A percentile compares a stretch with the other conserved stretches of the same genome.
Evolutionary conservation across 2,113 vertebrate species (phyloP).

Genomic region (Poicephalus meyeri): DNA sequence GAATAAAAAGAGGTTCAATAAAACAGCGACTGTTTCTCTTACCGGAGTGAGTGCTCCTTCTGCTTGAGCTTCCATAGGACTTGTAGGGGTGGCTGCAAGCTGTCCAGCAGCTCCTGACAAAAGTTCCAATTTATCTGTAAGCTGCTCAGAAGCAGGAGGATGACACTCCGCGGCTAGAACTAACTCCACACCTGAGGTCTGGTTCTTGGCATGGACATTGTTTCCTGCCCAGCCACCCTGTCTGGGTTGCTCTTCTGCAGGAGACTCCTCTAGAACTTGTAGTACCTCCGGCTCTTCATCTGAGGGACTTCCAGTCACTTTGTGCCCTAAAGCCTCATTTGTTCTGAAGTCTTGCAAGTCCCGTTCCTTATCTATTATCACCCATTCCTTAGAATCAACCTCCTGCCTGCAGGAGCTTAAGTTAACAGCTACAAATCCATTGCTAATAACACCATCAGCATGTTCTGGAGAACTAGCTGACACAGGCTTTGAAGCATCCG

Average conservation of each 20-base stretch:
- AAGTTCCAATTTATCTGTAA: conserved; percentile 84
- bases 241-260: conserved; percentile 76
- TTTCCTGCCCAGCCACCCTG: conserved; percentile 64
- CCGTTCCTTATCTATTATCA: conserved; percentile 91
- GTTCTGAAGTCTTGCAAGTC: conserved; percentile 82
- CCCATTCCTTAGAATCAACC: conserved; percentile 94
- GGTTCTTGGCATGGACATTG: conserved; percentile 47
- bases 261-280: conserved; percentile 79
- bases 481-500: conserved; percentile 82
- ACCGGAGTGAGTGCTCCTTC: conserved; percentile 93
- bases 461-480: conserved; percentile 88
- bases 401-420: conserved; percentile 92
- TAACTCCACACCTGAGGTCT: conserved; percentile 61
- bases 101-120: conserved; percentile 77
- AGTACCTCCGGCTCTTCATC: conserved; percentile 92
- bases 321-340: conserved; percentile 82
- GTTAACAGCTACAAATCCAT: conserved; percentile 93
- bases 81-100: conserved; percentile 86
- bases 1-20: not conserved
- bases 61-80: conserved; percentile 90
- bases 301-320: conserved; percentile 86
- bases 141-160: conserved; percentile 69
- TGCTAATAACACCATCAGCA: conserved; percentile 85
- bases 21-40: conserved; percentile 68
- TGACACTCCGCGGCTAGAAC: conserved; percentile 59